These are phyloP conservation scores for Apomyelois bistriatella DNA, from an alignment of 2,888 invertebrate species.

Conservation along the genomic window DNA sequence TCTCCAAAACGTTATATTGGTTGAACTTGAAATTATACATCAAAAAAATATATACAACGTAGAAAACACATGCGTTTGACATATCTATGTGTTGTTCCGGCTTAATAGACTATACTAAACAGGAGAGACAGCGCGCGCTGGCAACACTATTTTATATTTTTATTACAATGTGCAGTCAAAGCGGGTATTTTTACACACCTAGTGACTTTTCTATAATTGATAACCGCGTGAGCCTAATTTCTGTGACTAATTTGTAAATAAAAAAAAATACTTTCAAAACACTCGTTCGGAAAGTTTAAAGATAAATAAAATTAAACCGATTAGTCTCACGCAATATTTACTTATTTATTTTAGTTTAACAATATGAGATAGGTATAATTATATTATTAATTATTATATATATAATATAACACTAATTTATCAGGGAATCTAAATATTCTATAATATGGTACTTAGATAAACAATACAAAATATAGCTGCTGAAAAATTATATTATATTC, in stretches of 20 bases:
- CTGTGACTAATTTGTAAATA: constrained; percentile 30
- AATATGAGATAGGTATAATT: constrained; percentile 55
- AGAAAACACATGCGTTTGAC: not conserved
- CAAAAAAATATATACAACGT: not conserved
- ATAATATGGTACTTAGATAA: constrained; percentile 37
- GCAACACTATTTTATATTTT: not conserved
- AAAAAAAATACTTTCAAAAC: not conserved
- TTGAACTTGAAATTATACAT: not conserved
- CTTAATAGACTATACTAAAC: constrained; percentile 1
- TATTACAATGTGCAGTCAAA: constrained; percentile 45
- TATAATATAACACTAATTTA: constrained; percentile 55
- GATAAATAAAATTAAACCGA: constrained; percentile 30
- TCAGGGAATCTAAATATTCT: constrained; percentile 60
- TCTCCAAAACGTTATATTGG: not conserved
- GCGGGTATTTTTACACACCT: constrained; percentile 40
- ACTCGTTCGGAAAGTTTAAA: not conserved
- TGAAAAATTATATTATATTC: not conserved
- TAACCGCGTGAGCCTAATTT: constrained; percentile 42
- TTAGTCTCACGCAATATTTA: constrained; percentile 50
- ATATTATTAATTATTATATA: constrained; percentile 43
- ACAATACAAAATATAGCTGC: constrained; percentile 36
- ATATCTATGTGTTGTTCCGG: constrained; percentile 8
- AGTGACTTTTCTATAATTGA: constrained; percentile 48
- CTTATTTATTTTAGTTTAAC: constrained; percentile 63
- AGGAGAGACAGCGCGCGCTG: not conserved